A percentile compares a stretch with the other conserved stretches of the same genome.
Conservation (phyloP, 2,888 invertebrate genomes). For the Cacoxenus indagator region DNA sequence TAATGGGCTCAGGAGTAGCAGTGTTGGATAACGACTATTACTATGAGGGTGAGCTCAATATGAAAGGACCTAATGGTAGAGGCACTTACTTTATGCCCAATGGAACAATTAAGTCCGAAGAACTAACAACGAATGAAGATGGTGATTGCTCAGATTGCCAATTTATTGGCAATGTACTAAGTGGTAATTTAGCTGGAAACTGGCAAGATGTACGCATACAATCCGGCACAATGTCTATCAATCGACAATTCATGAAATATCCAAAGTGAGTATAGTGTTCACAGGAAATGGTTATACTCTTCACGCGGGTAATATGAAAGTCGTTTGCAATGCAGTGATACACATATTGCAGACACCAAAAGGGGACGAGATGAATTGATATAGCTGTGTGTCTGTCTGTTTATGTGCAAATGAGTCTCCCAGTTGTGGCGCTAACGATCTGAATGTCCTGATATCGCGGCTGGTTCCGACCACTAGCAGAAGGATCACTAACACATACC, state of each 20-base stretch:
- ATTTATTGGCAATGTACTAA: slow-evolving; percentile 65
- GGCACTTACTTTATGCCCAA: slow-evolving; percentile 85
- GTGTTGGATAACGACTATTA: slow-evolving; percentile 89
- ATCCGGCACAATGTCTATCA: slow-evolving; percentile 79
- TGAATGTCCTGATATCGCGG: too few relatives aligned
- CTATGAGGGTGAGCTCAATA: slow-evolving; percentile 90
- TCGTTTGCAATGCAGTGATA: too few relatives aligned
- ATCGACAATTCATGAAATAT: slow-evolving; percentile 75
- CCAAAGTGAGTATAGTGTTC: slow-evolving; percentile 72
- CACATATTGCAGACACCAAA: too few relatives aligned
- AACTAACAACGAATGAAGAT: slow-evolving; percentile 23
- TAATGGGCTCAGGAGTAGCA: slow-evolving; percentile 88
- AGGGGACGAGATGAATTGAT: too few relatives aligned
- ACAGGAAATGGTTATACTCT: background rate
- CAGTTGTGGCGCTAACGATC: too few relatives aligned
- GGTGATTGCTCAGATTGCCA: slow-evolving; percentile 47
- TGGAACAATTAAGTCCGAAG: slow-evolving; percentile 70
- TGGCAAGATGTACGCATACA: slow-evolving; percentile 73
- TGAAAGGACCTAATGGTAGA: slow-evolving; percentile 84
- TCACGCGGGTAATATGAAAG: too few relatives aligned
- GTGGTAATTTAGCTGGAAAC: slow-evolving; percentile 65
- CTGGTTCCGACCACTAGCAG: too few relatives aligned
- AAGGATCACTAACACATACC: too few relatives aligned
- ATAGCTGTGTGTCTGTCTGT: too few relatives aligned
- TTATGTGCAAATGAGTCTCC: too few relatives aligned